phyloP scores from a whole-genome alignment of 2,888 invertebrate genomes.

The Drosophila recens region DNA sequence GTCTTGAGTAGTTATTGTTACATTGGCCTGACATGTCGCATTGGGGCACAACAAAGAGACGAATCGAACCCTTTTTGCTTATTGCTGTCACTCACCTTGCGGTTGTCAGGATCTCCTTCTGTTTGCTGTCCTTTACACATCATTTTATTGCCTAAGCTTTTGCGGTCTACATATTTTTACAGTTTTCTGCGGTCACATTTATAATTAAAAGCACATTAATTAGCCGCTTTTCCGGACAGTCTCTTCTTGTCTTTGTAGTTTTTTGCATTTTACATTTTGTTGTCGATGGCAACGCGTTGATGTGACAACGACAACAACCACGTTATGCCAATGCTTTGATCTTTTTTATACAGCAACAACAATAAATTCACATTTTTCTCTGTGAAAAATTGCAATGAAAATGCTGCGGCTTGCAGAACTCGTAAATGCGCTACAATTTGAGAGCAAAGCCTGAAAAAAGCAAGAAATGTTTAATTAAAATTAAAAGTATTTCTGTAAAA shows the following conservation, averaged over 20 bases:
- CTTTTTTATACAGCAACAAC: conserved; percentile 56
- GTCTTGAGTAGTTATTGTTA: conserved; percentile 80
- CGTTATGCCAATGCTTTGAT: conserved; percentile 69
- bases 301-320: conserved; percentile 81
- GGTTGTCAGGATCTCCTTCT: conserved; percentile 49
- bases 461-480: not conserved
- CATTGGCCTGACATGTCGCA: conserved; percentile 71
- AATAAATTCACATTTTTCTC: conserved; percentile 40
- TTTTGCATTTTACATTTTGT: conserved; percentile 23
- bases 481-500: not conserved
- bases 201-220: conserved; percentile 80
- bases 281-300: conserved; percentile 80
- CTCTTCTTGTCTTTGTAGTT: conserved; percentile 31
- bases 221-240: conserved; percentile 53
- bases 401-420: not conserved
- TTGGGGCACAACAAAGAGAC: conserved; percentile 31
- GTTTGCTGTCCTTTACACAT: conserved; percentile 20
- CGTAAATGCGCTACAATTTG: conserved; percentile 20
- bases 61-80: conserved; percentile 49
- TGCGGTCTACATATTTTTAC: conserved; percentile 57
- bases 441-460: not conserved
- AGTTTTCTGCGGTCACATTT: conserved; percentile 43
- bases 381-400: conserved; percentile 22
- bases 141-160: conserved; percentile 68
- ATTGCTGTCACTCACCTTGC: conserved; percentile 69